phyloP scores from a whole-genome alignment of 2,113 vertebrate species.

The Pyrgilauda ruficollis region DNA sequence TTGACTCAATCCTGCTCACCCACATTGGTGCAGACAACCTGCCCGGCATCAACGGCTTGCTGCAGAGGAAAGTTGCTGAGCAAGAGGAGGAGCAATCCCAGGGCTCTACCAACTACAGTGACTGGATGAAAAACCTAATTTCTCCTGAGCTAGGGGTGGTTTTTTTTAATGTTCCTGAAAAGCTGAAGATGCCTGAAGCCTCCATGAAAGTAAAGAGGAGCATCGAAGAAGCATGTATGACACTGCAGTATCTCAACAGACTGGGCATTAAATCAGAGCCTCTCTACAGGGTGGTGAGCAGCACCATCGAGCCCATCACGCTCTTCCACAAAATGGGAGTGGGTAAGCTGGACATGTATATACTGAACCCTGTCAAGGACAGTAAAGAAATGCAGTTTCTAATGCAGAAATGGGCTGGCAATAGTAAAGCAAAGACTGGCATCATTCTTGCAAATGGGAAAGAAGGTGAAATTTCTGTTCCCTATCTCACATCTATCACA shows the following conservation, averaged over 20 bases:
- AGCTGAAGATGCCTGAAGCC: constrained; percentile 89
- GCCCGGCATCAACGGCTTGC: constrained; percentile 92
- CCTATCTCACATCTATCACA: constrained; percentile 96
- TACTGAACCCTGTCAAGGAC: constrained; percentile 95
- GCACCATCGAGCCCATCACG: constrained; percentile 91
- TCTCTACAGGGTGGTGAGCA: constrained; percentile 89
- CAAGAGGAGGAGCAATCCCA: constrained; percentile 91
- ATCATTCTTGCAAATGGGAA: constrained; percentile 90
- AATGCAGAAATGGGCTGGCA: constrained; percentile 98
- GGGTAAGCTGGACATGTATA: constrained; percentile 95
- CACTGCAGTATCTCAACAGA: constrained; percentile 90
- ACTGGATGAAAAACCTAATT: constrained; percentile 96
- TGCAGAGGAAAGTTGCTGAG: constrained; percentile 96
- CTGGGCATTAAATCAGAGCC: constrained; percentile 93
- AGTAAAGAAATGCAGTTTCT: constrained; percentile 99
- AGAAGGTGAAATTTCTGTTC: constrained; percentile 97
- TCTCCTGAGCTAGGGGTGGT: constrained; percentile 96
- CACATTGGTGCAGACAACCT: constrained; percentile 98
- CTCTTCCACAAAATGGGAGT: constrained; percentile 98
- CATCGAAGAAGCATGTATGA: constrained; percentile 94
- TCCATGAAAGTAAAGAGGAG: constrained; percentile 92
- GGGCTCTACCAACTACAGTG: constrained; percentile 88
- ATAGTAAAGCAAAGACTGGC: constrained; percentile 98
- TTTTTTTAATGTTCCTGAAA: constrained; percentile 96
- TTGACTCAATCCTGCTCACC: constrained; percentile 94